Evolutionary conservation across 2,113 vertebrate species (phyloP).

Genomic region (Alethe castanea): DNA sequence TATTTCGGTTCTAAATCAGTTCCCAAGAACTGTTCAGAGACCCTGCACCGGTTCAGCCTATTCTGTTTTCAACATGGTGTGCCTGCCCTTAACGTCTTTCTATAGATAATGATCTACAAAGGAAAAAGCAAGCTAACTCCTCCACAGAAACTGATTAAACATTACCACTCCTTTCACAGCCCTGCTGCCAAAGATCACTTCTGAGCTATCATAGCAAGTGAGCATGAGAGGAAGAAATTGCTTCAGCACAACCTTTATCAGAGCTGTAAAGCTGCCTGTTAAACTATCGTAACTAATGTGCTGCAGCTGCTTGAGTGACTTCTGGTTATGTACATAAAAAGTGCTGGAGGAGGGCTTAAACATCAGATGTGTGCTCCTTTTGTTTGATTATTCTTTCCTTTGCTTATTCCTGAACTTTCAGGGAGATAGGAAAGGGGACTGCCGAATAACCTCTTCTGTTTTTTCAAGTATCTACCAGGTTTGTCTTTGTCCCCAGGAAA

Average conservation of each 20-base stretch:
- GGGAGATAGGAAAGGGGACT: background rate
- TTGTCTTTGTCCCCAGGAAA: background rate
- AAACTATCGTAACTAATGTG: constrained; percentile 77
- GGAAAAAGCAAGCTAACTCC: constrained; percentile 58
- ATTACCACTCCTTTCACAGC: constrained; percentile 63
- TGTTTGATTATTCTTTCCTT: constrained; percentile 44
- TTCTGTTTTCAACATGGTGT: constrained; percentile 28
- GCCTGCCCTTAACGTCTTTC: constrained; percentile 49
- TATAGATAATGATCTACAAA: constrained; percentile 65
- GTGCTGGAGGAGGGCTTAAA: constrained; percentile 67
- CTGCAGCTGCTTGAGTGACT: constrained; percentile 74
- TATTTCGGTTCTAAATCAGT: background rate
- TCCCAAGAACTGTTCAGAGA: constrained; percentile 1
- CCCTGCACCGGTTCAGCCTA: constrained; percentile 31
- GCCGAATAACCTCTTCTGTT: constrained; percentile 24
- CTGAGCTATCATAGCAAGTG: constrained; percentile 51
- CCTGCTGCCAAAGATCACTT: constrained; percentile 67
- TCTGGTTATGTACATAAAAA: constrained; percentile 72
- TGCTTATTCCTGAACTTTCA: constrained; percentile 50
- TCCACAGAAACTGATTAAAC: constrained; percentile 62
- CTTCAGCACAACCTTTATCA: constrained; percentile 49
- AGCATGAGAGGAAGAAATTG: constrained; percentile 58
- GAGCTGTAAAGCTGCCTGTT: constrained; percentile 68
- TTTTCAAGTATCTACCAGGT: background rate
- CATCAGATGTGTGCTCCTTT: constrained; percentile 28